These are phyloP conservation scores for Megaceryle alcyon DNA, from an alignment of 2,797 vertebrate species.

Conservation along the genomic window DNA sequence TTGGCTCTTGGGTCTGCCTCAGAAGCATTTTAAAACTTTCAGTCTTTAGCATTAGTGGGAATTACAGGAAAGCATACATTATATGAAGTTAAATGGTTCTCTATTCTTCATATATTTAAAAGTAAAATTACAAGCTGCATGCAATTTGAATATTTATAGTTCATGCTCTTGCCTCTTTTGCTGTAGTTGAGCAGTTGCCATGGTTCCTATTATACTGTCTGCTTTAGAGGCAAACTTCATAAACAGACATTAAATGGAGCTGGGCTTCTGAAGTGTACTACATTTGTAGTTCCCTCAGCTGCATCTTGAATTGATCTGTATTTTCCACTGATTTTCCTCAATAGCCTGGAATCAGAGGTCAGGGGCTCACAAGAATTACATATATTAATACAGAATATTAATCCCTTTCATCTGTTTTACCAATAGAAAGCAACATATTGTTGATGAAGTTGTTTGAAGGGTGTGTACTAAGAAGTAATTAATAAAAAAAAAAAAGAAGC, in stretches of 20 bases:
- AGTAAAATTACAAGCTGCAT: not conserved
- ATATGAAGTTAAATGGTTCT: not conserved
- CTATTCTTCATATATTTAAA: not conserved
- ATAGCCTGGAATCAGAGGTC: not conserved
- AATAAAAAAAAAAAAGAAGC: not conserved
- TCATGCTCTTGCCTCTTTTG: not conserved
- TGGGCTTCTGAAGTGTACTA: not conserved
- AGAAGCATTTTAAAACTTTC: not conserved
- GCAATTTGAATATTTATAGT: constrained; percentile 36
- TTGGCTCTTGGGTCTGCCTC: not conserved
- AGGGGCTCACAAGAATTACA: not conserved
- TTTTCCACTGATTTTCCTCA: not conserved
- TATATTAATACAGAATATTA: not conserved
- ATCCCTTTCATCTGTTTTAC: not conserved
- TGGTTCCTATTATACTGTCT: constrained; percentile 29
- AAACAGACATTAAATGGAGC: not conserved
- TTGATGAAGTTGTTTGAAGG: not conserved
- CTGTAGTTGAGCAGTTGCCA: not conserved
- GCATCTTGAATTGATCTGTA: not conserved
- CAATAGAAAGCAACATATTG: not conserved
- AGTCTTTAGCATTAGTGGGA: not conserved
- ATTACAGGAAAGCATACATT: not conserved
- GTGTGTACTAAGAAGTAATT: not conserved
- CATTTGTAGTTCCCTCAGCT: constrained; percentile 4
- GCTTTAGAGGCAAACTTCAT: constrained; percentile 16